These are phyloP conservation scores for Rallus crepitans DNA, from an alignment of 2,797 vertebrate genomes.

Conservation along the genomic window DNA sequence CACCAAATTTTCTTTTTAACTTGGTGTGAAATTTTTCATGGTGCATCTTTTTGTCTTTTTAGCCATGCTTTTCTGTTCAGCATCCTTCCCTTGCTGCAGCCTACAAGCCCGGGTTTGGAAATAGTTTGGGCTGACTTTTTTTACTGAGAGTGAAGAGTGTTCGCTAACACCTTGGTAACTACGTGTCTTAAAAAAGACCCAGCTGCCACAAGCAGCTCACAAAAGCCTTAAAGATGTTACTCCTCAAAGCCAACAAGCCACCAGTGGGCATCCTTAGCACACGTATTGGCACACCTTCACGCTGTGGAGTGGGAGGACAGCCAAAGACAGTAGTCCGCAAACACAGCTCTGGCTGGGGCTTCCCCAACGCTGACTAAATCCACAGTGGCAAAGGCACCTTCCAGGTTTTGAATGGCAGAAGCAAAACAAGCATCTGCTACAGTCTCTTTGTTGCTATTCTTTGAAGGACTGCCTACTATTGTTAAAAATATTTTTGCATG, in stretches of 20 bases:
- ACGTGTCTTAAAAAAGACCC: neutral
- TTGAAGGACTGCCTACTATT: neutral
- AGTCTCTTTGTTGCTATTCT: neutral
- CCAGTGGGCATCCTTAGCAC: neutral
- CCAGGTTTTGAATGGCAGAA: neutral
- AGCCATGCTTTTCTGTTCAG: neutral
- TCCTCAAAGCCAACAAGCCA: neutral
- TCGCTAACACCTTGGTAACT: neutral
- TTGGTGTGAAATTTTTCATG: neutral
- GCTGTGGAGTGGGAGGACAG: neutral
- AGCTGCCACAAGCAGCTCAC: neutral
- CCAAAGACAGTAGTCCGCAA: neutral
- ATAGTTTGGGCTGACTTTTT: neutral
- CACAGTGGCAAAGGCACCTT: neutral
- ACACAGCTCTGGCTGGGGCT: neutral
- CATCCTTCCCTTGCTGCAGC: neutral
- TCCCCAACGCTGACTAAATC: neutral
- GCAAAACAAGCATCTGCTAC: neutral
- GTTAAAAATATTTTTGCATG: neutral
- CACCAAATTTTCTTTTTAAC: neutral
- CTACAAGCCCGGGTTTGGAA: neutral
- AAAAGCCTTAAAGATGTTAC: neutral
- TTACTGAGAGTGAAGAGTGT: neutral
- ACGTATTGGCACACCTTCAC: fast-evolving
- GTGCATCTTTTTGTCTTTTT: neutral